phyloP scores from a whole-genome alignment of 2,888 invertebrate species.

The Fissipunctia ypsillon region DNA sequence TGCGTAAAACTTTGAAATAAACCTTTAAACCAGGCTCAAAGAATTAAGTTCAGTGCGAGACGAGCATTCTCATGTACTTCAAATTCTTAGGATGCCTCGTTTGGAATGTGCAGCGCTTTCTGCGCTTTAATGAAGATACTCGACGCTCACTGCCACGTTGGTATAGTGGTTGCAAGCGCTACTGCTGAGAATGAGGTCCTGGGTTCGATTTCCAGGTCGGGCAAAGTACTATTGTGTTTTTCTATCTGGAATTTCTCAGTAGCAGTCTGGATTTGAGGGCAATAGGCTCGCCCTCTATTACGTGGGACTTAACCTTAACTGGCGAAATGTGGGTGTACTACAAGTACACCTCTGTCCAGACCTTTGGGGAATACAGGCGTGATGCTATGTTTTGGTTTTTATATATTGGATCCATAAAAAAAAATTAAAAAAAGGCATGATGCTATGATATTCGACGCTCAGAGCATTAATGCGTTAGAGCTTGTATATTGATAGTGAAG shows the following conservation, averaged over 20 bases:
- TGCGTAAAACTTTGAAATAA: conserved; percentile 27
- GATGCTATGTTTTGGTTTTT: too few species aligned
- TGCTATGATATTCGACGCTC: conserved; percentile 17
- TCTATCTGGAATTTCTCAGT: not conserved
- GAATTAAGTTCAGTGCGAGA: conserved; percentile 18
- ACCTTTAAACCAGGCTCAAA: conserved; percentile 26
- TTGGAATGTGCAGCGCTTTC: conserved; percentile 35
- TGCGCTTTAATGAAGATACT: conserved; percentile 37
- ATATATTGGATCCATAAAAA: too few species aligned
- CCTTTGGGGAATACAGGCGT: too few species aligned
- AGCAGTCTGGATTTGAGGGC: not conserved
- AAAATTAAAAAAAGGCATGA: too few species aligned
- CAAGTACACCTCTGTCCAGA: too few species aligned
- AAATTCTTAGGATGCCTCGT: conserved; percentile 38
- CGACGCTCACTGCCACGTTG: conserved; percentile 12
- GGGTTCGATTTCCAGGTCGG: not conserved
- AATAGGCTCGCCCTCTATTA: not conserved
- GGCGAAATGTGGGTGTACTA: too few species aligned
- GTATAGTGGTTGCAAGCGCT: not conserved
- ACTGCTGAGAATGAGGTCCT: not conserved
- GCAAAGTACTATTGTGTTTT: not conserved
- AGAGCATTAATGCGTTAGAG: conserved; percentile 15
- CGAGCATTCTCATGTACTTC: conserved; percentile 35
- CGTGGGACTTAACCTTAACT: too few species aligned
- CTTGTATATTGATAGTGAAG: not conserved